Base-by-base conservation (phyloP, 2,113 vertebrate genomes). In the Lasiurus borealis region DNA sequence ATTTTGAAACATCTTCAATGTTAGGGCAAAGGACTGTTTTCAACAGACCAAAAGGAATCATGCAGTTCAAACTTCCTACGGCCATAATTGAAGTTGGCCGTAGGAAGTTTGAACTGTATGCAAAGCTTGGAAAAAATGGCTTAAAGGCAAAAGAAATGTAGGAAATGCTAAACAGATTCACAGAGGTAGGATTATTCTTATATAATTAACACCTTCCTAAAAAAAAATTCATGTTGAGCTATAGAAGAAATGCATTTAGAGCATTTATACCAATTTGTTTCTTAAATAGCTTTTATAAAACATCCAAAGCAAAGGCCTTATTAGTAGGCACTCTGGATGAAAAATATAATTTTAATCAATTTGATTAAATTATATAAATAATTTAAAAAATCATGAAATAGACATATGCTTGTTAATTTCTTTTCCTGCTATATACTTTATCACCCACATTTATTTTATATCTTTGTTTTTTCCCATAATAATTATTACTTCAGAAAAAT, bases 231-330 rank as follows among this genome's bases (percentile, higher is more conserved):
- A 40, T 25, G 25, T 44, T 64, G 11, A 64, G 4, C 54, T 83
- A 21, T 23, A 12, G 21, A 77, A 76, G 15, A 76, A 68, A 68
- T 48, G 4, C 21, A 83, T 36, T 95, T 66, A 72, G 3, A 64
- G 6, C 40, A 36, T 57, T 54, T 9, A 31, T 62, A 27, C 11
- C 7, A 75, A 46, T 62, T 84, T 84, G 21, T 78, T 82, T 94
- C 27, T 78, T 90, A 77, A 86, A 88, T 7, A 44, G 11, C 15
- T 52, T 86, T 85, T 36, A 34, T 78, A 18, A 15, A 91, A 92
- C 2, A 46, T n/a, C 2, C 3, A 85, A 88, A 48, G 57, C 12
- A 78, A 23, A 84, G 23, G 12, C 18, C 21, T 92, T 95, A 75
- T 31, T 57, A 50, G 57, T 14, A 44, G 44, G 16, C 15, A 52